These are phyloP conservation scores for Drosophila melanosoma DNA, from an alignment of 2,888 invertebrate genomes.

Conservation along the genomic window DNA sequence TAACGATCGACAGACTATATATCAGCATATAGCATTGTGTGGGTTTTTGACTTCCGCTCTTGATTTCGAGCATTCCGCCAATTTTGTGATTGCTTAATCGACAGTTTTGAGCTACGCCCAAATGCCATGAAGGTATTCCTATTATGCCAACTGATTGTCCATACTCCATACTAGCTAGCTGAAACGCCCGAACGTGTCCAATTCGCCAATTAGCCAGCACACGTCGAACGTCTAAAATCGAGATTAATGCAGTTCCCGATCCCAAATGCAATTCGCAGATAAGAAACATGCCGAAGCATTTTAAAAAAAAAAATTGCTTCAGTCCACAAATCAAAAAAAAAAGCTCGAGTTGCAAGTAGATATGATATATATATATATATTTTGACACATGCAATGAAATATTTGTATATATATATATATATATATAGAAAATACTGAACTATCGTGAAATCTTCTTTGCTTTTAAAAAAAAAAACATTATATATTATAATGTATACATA, in stretches of 20 bases:
- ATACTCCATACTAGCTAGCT: not conserved
- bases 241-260: conserved; percentile 6
- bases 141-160: conserved; percentile 8
- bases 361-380: not conserved
- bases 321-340: not conserved
- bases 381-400: no score
- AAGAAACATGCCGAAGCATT: not conserved
- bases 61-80: conserved; percentile 20
- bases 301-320: not conserved
- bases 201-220: conserved; percentile 1
- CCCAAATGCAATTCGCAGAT: not conserved
- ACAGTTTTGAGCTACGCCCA: conserved; percentile 11
- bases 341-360: not conserved
- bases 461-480: no score
- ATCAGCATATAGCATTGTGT: not conserved
- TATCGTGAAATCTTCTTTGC: not conserved
- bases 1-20: not conserved
- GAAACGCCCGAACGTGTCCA: conserved; percentile 41
- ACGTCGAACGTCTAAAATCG: not conserved
- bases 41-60: conserved; percentile 24
- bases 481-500: no score
- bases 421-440: not conserved
- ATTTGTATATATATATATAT: not conserved
- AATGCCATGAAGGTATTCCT: conserved; percentile 14
- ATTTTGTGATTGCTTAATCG: conserved; percentile 13